phyloP scores from a whole-genome alignment of 1,140 invertebrate species.

The Drosophila sucinea region DNA sequence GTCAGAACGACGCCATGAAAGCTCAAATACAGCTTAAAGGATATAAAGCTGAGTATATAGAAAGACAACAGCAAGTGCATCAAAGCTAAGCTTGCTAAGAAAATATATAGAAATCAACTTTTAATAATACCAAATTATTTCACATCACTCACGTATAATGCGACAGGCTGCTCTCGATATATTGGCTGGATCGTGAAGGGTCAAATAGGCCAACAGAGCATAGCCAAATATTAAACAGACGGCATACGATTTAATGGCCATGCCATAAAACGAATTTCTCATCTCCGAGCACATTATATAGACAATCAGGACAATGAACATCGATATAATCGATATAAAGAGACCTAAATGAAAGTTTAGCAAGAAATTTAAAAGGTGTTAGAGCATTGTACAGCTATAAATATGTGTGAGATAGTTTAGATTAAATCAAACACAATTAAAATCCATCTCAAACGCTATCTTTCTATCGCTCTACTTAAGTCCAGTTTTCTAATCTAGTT shows the following conservation, averaged over 20 bases:
- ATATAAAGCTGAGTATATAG: conserved; percentile 74
- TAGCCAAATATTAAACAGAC: conserved; percentile 75
- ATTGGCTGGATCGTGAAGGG: conserved; percentile 63
- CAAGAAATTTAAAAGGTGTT: not conserved
- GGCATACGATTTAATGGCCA: conserved; percentile 71
- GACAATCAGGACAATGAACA: conserved; percentile 72
- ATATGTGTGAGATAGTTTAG: too few relatives aligned
- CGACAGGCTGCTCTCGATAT: conserved; percentile 58
- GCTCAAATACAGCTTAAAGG: conserved; percentile 74
- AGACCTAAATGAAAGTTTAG: conserved; percentile 49
- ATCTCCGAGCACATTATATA: conserved; percentile 73
- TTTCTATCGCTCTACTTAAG: too few relatives aligned
- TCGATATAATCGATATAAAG: conserved; percentile 72
- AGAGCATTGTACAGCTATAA: not conserved
- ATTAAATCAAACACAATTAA: too few relatives aligned
- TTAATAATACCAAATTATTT: not conserved
- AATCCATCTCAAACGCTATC: not conserved
- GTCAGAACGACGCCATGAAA: conserved; percentile 74
- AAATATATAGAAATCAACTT: not conserved
- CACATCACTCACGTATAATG: conserved; percentile 59
- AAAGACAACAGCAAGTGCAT: conserved; percentile 71
- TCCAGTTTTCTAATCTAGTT: too few relatives aligned
- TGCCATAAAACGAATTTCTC: conserved; percentile 77
- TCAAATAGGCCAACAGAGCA: conserved; percentile 67
- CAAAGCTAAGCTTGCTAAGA: conserved; percentile 59